Evolutionary conservation across 2,888 invertebrate species (phyloP).

Genomic region (Heliconius cydno): DNA sequence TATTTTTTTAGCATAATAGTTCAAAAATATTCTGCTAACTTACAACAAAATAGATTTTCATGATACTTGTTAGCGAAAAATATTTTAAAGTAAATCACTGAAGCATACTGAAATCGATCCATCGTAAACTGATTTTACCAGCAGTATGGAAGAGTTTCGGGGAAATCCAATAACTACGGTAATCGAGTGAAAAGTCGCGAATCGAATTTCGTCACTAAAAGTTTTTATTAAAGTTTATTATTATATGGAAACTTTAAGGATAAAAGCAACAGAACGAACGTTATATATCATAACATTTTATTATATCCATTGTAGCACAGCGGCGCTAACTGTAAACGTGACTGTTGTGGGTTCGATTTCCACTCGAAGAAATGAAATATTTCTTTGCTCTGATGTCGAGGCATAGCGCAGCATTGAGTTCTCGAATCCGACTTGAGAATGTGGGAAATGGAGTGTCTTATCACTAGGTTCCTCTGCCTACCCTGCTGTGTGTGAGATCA

Average conservation of each 20-base stretch:
- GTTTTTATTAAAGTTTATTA: not conserved
- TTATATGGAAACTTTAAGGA: not conserved
- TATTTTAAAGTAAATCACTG: not conserved
- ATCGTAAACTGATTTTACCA: constrained; percentile 1
- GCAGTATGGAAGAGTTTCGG: not conserved
- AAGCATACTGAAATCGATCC: not conserved
- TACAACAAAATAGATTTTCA: not conserved
- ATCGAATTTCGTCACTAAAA: not conserved
- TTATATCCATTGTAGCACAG: no score
- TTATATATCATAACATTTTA: not conserved
- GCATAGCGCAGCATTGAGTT: no score
- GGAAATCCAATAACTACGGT: constrained; percentile 3
- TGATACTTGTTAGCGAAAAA: not conserved
- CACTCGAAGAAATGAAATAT: no score
- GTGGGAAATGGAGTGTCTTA: no score
- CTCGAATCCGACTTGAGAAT: no score
- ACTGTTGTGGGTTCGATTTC: no score
- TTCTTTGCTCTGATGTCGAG: no score
- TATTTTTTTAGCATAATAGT: no score
- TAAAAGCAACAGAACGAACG: not conserved
- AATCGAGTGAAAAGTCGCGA: constrained; percentile 3
- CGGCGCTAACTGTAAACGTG: no score
- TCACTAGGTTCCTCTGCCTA: no score
- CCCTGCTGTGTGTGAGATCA: no score
- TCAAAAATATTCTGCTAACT: not conserved